Percentiles rank a stretch among this genome's conserved stretches.
Conservation (phyloP, 2,888 invertebrate species). For the Rhaphigaster nebulosa region DNA sequence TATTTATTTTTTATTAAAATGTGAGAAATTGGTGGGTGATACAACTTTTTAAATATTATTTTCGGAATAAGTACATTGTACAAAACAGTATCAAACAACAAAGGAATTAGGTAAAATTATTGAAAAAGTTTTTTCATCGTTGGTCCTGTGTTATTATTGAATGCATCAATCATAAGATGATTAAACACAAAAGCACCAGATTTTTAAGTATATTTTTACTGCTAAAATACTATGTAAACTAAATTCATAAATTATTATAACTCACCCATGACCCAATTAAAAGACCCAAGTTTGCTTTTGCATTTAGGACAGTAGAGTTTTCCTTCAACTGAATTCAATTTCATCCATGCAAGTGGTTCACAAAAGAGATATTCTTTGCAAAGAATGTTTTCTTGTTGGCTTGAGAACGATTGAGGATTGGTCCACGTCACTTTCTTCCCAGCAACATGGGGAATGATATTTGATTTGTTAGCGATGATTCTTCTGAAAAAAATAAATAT, state of each 20-base stretch:
- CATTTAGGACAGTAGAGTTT: slow-evolving; percentile 91
- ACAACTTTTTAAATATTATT: too few relatives aligned
- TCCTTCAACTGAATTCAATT: slow-evolving; percentile 80
- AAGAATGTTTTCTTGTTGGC: slow-evolving; percentile 67
- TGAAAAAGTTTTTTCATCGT: too few relatives aligned
- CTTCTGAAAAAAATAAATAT: slow-evolving; percentile 70
- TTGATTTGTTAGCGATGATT: slow-evolving; percentile 84
- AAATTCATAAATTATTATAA: not conserved
- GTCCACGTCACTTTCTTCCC: slow-evolving; percentile 72
- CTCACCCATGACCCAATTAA: slow-evolving; percentile 90
- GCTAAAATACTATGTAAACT: too few relatives aligned
- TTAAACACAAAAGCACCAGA: too few relatives aligned
- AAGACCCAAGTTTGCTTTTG: slow-evolving; percentile 86
- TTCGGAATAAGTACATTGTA: too few relatives aligned
- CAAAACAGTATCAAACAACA: too few relatives aligned
- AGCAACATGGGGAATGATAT: slow-evolving; percentile 81
- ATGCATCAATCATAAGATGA: too few relatives aligned
- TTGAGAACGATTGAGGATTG: slow-evolving; percentile 53
- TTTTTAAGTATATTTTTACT: too few relatives aligned
- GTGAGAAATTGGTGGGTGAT: too few relatives aligned
- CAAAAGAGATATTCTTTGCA: slow-evolving; percentile 87
- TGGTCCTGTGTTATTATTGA: too few relatives aligned
- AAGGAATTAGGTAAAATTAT: too few relatives aligned
- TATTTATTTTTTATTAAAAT: too few relatives aligned
- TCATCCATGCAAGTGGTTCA: slow-evolving; percentile 93